Conservation (phyloP, 2,797 vertebrate genomes). For the Hypotaenidia okinawae region DNA sequence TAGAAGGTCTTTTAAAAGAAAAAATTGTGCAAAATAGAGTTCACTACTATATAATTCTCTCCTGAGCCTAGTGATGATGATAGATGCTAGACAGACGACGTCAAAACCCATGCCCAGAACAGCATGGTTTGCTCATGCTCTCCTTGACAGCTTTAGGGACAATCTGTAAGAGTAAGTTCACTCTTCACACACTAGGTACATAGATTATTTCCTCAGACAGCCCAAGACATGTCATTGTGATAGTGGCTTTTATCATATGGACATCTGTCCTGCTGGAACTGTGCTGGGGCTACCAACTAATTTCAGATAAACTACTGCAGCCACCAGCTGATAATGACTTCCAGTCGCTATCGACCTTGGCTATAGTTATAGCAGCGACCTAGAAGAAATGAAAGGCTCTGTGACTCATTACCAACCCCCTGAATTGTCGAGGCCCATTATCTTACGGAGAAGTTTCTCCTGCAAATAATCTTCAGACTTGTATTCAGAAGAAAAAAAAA, state of each 20-base stretch:
- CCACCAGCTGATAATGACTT: constrained; percentile 38
- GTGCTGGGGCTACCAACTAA: neutral
- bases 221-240: neutral
- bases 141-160: neutral
- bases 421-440: constrained; percentile 15
- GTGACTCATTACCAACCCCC: constrained; percentile 24
- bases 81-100: neutral
- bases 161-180: neutral
- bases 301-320: constrained; percentile 37
- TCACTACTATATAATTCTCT: neutral
- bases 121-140: neutral
- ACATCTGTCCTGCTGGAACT: constrained; percentile 29
- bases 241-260: constrained; percentile 12
- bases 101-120: neutral
- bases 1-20: constrained; percentile 23
- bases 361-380: constrained; percentile 32
- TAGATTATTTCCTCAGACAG: neutral
- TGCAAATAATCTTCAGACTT: constrained; percentile 16
- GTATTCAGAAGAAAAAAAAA: neutral
- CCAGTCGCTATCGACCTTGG: constrained; percentile 34
- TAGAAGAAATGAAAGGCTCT: constrained; percentile 30
- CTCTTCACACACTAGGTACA: neutral
- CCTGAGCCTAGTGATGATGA: neutral
- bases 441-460: constrained; percentile 11
- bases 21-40: neutral